A percentile compares a stretch with the other conserved stretches of the same genome.
These are phyloP conservation scores for Scaptodrosophila latifasciaeformis DNA, from an alignment of 2,888 invertebrate genomes.

Conservation along the genomic window DNA sequence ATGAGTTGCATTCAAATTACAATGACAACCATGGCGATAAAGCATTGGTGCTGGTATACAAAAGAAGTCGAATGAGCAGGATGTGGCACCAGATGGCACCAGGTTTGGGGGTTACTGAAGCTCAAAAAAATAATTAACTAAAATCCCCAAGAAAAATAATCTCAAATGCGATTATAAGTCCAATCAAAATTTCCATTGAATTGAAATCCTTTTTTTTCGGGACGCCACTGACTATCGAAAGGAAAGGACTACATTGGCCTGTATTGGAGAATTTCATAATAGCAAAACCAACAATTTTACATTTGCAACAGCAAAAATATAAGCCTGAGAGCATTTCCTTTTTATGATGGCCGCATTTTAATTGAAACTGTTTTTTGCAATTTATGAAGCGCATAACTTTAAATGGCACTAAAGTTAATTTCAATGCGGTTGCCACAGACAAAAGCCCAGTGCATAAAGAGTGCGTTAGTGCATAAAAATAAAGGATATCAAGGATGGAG, in stretches of 20 bases:
- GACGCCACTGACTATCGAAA: conserved; percentile 17
- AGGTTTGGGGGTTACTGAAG: too few relatives aligned
- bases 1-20: conserved; percentile 62
- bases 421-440: conserved; percentile 61
- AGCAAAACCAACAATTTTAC: conserved; percentile 34
- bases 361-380: conserved; percentile 64
- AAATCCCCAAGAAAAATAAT: too few relatives aligned
- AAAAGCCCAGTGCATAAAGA: conserved; percentile 39
- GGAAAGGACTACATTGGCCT: conserved; percentile 18
- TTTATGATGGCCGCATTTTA: conserved; percentile 67
- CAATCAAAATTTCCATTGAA: too few relatives aligned
- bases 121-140: too few relatives aligned
- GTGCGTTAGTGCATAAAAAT: background rate
- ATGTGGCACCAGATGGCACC: too few relatives aligned
- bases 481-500: too few relatives aligned
- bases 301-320: conserved; percentile 53
- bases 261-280: too few relatives aligned
- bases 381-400: conserved; percentile 67
- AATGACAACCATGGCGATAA: conserved; percentile 36
- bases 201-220: too few relatives aligned
- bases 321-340: conserved; percentile 64
- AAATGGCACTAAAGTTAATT: conserved; percentile 67
- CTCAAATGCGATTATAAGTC: too few relatives aligned
- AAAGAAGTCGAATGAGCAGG: too few relatives aligned
- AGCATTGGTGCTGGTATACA: too few relatives aligned